These are phyloP conservation scores for Drosophila auraria DNA, from an alignment of 1,140 invertebrate genomes.

Conservation along the genomic window DNA sequence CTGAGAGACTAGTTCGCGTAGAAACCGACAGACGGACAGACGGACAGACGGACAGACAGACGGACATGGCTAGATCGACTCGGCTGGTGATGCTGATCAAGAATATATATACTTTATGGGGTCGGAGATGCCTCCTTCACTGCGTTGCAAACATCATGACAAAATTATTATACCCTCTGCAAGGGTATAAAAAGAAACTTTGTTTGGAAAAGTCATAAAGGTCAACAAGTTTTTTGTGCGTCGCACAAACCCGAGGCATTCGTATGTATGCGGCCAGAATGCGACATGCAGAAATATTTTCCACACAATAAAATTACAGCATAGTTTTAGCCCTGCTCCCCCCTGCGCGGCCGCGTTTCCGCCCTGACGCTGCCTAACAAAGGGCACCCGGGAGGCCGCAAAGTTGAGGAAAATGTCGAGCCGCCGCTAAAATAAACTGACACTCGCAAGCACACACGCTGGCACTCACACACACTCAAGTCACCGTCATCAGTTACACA, in stretches of 20 bases:
- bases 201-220: conserved; percentile 32
- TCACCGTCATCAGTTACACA: neutral
- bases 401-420: conserved; percentile 54
- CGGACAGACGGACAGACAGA: too few relatives aligned
- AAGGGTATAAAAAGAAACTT: neutral
- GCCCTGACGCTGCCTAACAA: conserved; percentile 51
- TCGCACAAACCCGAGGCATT: conserved; percentile 5
- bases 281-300: conserved; percentile 50
- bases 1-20: too few relatives aligned
- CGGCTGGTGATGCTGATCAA: too few relatives aligned
- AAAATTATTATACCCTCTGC: too few relatives aligned
- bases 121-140: too few relatives aligned
- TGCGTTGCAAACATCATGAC: too few relatives aligned
- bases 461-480: neutral
- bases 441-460: conserved; percentile 4
- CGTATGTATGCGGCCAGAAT: conserved; percentile 22
- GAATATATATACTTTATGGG: too few relatives aligned
- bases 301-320: conserved; percentile 68
- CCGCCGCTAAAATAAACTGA: conserved; percentile 52
- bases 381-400: conserved; percentile 45
- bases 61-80: too few relatives aligned
- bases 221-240: conserved; percentile 35
- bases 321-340: conserved; percentile 29
- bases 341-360: conserved; percentile 36
- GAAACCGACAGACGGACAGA: too few relatives aligned